Percentiles rank a stretch among this genome's conserved stretches.
Conservation (phyloP, 2,888 invertebrate genomes). For the Opisthograptis luteolata region DNA sequence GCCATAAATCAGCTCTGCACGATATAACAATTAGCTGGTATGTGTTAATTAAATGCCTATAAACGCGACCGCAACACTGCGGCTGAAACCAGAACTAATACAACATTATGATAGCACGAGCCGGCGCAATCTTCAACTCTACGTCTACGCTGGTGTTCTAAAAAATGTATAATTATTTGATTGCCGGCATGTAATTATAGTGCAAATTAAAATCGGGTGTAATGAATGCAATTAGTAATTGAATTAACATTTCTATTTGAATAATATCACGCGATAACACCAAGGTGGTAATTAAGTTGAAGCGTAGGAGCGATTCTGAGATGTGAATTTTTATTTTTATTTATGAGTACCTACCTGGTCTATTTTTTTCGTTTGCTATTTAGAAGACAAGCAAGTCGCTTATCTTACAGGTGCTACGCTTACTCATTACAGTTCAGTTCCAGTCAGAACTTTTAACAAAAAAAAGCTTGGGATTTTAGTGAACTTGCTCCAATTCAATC, state of each 20-base stretch:
- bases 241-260: slow-evolving; percentile 43
- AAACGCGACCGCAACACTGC: slow-evolving; percentile 58
- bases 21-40: slow-evolving; percentile 85
- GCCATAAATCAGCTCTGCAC: slow-evolving; percentile 81
- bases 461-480: no score
- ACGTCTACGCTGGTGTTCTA: background rate
- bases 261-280: slow-evolving; percentile 34
- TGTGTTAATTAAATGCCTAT: slow-evolving; percentile 83
- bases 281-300: slow-evolving; percentile 25
- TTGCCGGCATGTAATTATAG: slow-evolving; percentile 26
- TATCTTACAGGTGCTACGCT: no score
- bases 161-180: slow-evolving; percentile 21
- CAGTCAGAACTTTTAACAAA: no score
- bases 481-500: no score
- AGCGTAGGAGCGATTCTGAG: slow-evolving; percentile 4
- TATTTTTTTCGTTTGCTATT: background rate
- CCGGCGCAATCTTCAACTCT: slow-evolving; percentile 1
- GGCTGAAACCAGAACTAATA: slow-evolving; percentile 51
- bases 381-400: no score
- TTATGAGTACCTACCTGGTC: background rate
- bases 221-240: slow-evolving; percentile 44
- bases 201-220: slow-evolving; percentile 40
- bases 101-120: slow-evolving; percentile 23
- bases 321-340: background rate
- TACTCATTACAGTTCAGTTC: no score